Evolutionary conservation across 2,797 vertebrate genomes (phyloP).

Genomic region (Nyctalus aviator): DNA sequence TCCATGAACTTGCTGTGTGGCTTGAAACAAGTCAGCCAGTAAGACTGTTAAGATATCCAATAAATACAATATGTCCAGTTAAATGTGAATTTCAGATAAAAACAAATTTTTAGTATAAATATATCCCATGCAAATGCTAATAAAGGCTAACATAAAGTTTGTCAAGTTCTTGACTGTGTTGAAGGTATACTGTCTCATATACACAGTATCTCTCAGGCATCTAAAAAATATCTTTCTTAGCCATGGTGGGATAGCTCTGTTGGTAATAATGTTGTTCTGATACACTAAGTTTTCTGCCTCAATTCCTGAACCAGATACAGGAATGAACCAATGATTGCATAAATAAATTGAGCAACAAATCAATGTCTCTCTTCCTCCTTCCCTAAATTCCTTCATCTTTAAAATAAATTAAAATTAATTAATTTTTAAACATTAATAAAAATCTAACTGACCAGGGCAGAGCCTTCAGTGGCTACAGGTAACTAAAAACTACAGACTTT

Average conservation of each 20-base stretch:
- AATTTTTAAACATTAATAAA: too few species aligned
- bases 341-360: too few species aligned
- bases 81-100: conserved; percentile 51
- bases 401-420: too few species aligned
- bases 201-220: neutral
- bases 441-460: neutral
- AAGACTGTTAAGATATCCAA: neutral
- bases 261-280: too few species aligned
- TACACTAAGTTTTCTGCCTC: too few species aligned
- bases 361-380: too few species aligned
- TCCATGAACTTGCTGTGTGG: neutral
- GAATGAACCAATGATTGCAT: too few species aligned
- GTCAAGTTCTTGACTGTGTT: neutral
- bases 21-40: neutral
- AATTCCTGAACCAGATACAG: too few species aligned
- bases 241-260: too few species aligned
- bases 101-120: neutral
- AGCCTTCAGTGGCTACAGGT: neutral
- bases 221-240: neutral
- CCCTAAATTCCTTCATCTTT: too few species aligned
- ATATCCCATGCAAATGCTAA: neutral
- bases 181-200: neutral
- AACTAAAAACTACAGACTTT: neutral
- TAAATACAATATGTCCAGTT: neutral
- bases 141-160: neutral